Evolutionary conservation across 2,797 vertebrate species (phyloP), one percentile per base, ranked within the genome.

Genomic region (Mallotus villosus): DNA sequence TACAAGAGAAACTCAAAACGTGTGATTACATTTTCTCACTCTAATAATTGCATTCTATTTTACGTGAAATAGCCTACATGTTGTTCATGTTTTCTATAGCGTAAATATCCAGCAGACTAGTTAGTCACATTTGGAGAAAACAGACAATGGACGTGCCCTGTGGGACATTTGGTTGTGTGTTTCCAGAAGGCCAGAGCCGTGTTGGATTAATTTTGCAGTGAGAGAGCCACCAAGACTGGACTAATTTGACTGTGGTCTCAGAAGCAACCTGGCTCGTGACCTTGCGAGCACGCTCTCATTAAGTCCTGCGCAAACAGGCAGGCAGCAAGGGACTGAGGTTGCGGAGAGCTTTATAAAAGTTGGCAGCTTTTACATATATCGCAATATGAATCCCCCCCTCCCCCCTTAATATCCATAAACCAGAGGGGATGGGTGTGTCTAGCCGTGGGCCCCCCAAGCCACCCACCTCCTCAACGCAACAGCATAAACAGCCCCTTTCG

Each of bases 401-500:
- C 2, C 41, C n/a, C n/a, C n/a, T n/a, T 74, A 77, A 68, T 78
- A 84, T 73, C 70, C 37, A 69, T 73, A 14, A 65, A 75, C 51
- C 57, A 19, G 22, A 55, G 59, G 19, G n/a, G 51, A 60, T 37
- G 70, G 53, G 32, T 65, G 62, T 25, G 64, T 72, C 11, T 51
- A 67, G 58, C 21, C 46, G 1, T 9, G 37, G 19, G 67, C 74
- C 68, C n/a, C 63, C 32, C 32, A 34, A 34, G 32, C 32, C 49
- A 2, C 74, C 67, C 71, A 61, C 71, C 80, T 72, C 68, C 74
- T 78, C 78, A 11, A 75, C 71, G 78, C 79, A 73, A 76, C 84
- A 85, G 83, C 81, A 76, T 81, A 86, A 87, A 88, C 88, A 89
- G 75, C 75, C 84, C 78, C 75, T 81, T 46, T 69, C 77, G 68